A percentile compares a stretch with the other conserved stretches of the same genome.
Evolutionary conservation across 2,797 vertebrate species (phyloP).

Genomic region (Hoplostethus atlanticus): DNA sequence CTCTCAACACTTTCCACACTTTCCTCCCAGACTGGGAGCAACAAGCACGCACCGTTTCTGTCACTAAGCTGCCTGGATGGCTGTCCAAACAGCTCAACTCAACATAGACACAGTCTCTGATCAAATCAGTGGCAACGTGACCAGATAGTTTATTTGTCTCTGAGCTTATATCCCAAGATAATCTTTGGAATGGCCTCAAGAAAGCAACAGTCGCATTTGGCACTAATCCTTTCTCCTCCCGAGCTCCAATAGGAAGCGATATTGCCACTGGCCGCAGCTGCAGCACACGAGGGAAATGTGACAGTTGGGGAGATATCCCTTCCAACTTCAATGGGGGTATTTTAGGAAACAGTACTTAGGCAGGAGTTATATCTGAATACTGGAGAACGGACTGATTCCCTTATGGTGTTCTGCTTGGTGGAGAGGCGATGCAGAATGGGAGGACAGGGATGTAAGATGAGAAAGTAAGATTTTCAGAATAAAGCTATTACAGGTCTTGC

Average conservation of each 20-base stretch:
- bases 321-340: conserved; percentile 57
- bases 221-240: conserved; percentile 58
- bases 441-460: neutral
- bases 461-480: conserved; percentile 29
- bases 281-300: conserved; percentile 46
- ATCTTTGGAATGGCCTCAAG: conserved; percentile 58
- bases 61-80: conserved; percentile 35
- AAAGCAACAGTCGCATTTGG: conserved; percentile 46
- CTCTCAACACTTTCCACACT: conserved; percentile 11
- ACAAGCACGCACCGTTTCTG: conserved; percentile 25
- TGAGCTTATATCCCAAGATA: conserved; percentile 52
- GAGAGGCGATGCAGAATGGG: conserved; percentile 34
- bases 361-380: conserved; percentile 42
- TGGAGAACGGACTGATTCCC: conserved; percentile 43
- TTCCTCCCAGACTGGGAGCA: neutral
- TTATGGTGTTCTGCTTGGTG: conserved; percentile 39
- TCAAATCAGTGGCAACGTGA: conserved; percentile 38
- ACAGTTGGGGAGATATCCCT: conserved; percentile 46
- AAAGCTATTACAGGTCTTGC: neutral
- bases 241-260: conserved; percentile 35
- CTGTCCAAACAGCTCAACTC: conserved; percentile 41
- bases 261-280: conserved; percentile 48
- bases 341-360: conserved; percentile 42
- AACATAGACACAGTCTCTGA: conserved; percentile 36
- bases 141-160: conserved; percentile 58